Evolutionary conservation across 1,140 invertebrate genomes (phyloP).

Genomic region (Gryllus bimaculatus): DNA sequence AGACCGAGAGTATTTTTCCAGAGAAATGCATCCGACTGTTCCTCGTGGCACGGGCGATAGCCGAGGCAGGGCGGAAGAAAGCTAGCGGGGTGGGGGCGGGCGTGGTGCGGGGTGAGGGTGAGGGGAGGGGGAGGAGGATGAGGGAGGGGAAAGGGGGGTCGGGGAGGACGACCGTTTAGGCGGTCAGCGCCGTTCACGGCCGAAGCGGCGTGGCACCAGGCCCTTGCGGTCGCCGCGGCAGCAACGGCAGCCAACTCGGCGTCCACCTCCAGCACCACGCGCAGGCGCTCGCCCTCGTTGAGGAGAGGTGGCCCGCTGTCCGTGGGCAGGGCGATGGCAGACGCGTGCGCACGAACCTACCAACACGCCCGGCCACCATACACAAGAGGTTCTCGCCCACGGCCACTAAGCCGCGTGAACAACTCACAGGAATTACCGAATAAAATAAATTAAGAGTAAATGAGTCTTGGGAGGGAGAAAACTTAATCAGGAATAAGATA

Average conservation of each 20-base stretch:
- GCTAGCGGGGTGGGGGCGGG: not conserved
- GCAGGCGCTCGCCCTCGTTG: constrained; percentile 62
- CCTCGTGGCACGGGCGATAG: not conserved
- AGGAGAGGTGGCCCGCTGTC: constrained; percentile 70
- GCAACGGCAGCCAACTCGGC: constrained; percentile 65
- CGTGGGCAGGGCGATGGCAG: constrained; percentile 58
- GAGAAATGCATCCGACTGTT: not conserved
- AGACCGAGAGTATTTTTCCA: too few relatives aligned
- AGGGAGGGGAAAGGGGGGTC: not conserved
- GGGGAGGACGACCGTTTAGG: not conserved
- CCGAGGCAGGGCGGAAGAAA: not conserved
- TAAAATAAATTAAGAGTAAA: too few relatives aligned
- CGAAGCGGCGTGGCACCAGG: constrained; percentile 59
- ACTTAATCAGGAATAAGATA: not conserved
- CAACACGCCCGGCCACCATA: constrained; percentile 27
- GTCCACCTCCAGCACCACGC: constrained; percentile 65
- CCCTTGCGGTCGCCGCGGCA: constrained; percentile 67
- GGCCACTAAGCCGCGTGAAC: too few relatives aligned
- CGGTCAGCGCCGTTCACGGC: constrained; percentile 40
- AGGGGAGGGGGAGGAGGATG: too few relatives aligned
- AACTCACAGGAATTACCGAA: too few relatives aligned
- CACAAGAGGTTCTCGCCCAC: not conserved
- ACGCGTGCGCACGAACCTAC: constrained; percentile 62
- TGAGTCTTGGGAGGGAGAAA: not conserved
- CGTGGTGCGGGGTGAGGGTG: too few relatives aligned